Evolutionary conservation across 1,140 invertebrate species (phyloP).

Genomic region (Zaprionus nigranus): DNA sequence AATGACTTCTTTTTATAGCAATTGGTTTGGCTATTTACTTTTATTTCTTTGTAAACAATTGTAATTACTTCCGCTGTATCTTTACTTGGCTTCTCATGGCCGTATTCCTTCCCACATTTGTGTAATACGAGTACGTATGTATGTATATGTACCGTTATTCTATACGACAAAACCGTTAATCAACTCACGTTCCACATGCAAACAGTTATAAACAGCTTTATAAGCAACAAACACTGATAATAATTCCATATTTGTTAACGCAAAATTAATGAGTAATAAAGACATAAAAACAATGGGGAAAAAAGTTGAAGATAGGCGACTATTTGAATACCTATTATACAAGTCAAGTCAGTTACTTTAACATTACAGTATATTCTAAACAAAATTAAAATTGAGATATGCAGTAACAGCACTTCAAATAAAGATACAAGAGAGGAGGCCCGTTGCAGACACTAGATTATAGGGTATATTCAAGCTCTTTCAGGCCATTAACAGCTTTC

Average conservation of each 20-base stretch:
- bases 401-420: neutral
- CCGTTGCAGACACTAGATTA: neutral
- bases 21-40: neutral
- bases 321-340: neutral
- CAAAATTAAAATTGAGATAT: neutral
- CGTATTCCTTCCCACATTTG: neutral
- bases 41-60: constrained; percentile 8
- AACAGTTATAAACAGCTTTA: constrained; percentile 26
- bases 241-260: constrained; percentile 31
- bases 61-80: constrained; percentile 17
- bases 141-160: neutral
- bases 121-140: neutral
- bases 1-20: neutral
- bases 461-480: constrained; percentile 2
- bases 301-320: too few relatives aligned
- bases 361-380: neutral
- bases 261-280: constrained; percentile 37
- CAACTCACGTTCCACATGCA: constrained; percentile 25
- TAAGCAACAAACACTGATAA: constrained; percentile 15
- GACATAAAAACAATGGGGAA: constrained; percentile 3
- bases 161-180: constrained; percentile 6
- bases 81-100: neutral
- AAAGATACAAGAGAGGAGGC: neutral
- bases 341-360: too few relatives aligned
- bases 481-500: neutral